Percentiles rank a stretch among this genome's conserved stretches.
These are phyloP conservation scores for Sinocyclocheilus rhinocerous DNA, from an alignment of 2,113 vertebrate genomes.

Conservation along the genomic window DNA sequence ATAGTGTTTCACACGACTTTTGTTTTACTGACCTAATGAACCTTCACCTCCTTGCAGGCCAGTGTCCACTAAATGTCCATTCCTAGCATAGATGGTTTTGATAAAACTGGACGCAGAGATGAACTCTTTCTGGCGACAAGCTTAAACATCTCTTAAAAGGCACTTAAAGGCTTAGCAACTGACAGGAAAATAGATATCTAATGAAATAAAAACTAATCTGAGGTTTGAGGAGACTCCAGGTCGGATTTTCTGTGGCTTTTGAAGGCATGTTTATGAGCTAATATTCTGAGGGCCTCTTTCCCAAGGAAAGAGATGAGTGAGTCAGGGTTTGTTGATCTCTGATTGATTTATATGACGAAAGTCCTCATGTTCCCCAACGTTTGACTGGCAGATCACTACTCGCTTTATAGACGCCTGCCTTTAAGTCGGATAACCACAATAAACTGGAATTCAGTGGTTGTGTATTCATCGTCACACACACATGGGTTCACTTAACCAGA, in stretches of 20 bases:
- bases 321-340: conserved; percentile 11
- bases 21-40: neutral
- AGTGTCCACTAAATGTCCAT: conserved; percentile 10
- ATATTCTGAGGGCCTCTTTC: conserved; percentile 15
- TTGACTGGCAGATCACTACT: conserved; percentile 5
- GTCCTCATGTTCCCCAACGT: neutral
- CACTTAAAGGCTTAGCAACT: conserved; percentile 45
- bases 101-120: conserved; percentile 10
- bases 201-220: conserved; percentile 45
- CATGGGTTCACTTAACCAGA: neutral
- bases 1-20: neutral
- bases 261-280: conserved; percentile 39
- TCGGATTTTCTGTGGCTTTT: conserved; percentile 37
- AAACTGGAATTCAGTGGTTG: neutral
- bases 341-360: conserved; percentile 33
- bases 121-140: conserved; percentile 18
- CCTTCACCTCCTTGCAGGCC: conserved; percentile 14
- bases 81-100: neutral
- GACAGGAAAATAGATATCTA: conserved; percentile 51
- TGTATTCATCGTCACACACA: conserved; percentile 14
- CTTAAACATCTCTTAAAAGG: conserved; percentile 23
- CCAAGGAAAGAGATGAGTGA: conserved; percentile 10
- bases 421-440: neutral
- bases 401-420: neutral
- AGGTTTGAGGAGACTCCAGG: conserved; percentile 7